These are phyloP conservation scores for Agriopis aurantiaria DNA, from an alignment of 2,888 invertebrate genomes.

Conservation along the genomic window DNA sequence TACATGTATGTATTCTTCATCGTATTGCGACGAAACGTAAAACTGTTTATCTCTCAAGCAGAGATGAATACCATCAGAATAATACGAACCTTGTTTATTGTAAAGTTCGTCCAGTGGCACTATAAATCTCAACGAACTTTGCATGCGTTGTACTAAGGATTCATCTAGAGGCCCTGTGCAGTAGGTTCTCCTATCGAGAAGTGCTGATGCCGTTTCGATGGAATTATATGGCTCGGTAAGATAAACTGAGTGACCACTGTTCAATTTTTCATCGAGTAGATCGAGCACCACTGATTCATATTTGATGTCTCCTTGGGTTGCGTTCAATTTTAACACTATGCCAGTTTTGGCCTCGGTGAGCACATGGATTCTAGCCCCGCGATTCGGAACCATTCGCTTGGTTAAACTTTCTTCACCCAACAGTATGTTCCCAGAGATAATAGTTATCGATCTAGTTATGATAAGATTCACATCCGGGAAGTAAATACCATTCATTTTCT, in stretches of 20 bases:
- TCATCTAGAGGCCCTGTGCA: slow-evolving; percentile 16
- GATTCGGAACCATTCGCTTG: neutral
- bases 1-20: slow-evolving; percentile 2
- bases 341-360: slow-evolving; percentile 5
- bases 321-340: slow-evolving; percentile 8
- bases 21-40: slow-evolving; percentile 19
- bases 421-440: neutral
- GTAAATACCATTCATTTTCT: slow-evolving; percentile 10
- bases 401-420: neutral
- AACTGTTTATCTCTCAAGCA: neutral
- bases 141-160: neutral
- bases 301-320: neutral
- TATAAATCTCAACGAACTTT: neutral
- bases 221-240: slow-evolving; percentile 2
- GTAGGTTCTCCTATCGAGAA: slow-evolving; percentile 10
- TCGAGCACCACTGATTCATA: neutral
- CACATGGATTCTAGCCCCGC: neutral
- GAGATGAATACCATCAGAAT: slow-evolving; percentile 17
- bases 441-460: neutral
- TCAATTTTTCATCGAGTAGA: slow-evolving; percentile 14
- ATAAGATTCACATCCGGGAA: slow-evolving; percentile 6
- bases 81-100: slow-evolving; percentile 6
- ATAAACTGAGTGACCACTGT: slow-evolving; percentile 24
- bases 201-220: neutral
- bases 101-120: neutral